These are phyloP conservation scores for Camponotus vicinus DNA, from an alignment of 1,140 invertebrate species.

Conservation along the genomic window DNA sequence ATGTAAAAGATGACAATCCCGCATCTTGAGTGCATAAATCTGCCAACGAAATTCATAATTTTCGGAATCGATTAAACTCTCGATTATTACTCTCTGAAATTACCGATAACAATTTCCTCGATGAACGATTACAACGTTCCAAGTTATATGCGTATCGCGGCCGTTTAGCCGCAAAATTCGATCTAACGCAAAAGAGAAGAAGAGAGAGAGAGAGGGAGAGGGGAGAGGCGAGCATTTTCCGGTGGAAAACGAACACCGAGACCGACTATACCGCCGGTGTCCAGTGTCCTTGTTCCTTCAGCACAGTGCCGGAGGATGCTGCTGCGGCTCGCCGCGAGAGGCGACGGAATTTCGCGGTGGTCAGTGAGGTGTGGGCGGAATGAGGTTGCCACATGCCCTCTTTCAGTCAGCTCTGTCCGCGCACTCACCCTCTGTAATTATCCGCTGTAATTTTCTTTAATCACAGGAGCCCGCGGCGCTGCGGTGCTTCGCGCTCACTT, in stretches of 20 bases:
- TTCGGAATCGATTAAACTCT: slow-evolving; percentile 35
- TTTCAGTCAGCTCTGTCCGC: slow-evolving; percentile 27
- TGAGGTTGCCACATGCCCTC: slow-evolving; percentile 5
- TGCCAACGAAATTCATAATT: slow-evolving; percentile 3
- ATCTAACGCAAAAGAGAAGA: slow-evolving; percentile 4
- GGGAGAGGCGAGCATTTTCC: neutral
- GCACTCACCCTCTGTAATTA: slow-evolving; percentile 79
- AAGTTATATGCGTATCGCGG: slow-evolving; percentile 31
- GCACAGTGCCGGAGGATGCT: neutral
- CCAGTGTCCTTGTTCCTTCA: slow-evolving; percentile 23
- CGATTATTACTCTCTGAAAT: slow-evolving; percentile 43
- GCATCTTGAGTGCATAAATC: neutral
- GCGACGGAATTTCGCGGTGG: slow-evolving; percentile 45
- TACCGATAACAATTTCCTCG: slow-evolving; percentile 40
- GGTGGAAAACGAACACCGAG: slow-evolving; percentile 30
- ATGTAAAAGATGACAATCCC: no score
- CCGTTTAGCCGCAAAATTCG: slow-evolving; percentile 50
- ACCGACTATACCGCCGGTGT: neutral
- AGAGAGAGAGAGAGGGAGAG: neutral
- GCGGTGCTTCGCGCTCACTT: slow-evolving; percentile 65
- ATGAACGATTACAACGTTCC: slow-evolving; percentile 11
- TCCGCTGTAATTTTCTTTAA: slow-evolving; percentile 84
- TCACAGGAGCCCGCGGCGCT: slow-evolving; percentile 78
- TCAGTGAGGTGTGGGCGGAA: slow-evolving; percentile 21
- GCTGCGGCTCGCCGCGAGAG: slow-evolving; percentile 47